Conservation (phyloP, 2,113 vertebrate species). For the Dunckerocampus dactyliophorus region DNA sequence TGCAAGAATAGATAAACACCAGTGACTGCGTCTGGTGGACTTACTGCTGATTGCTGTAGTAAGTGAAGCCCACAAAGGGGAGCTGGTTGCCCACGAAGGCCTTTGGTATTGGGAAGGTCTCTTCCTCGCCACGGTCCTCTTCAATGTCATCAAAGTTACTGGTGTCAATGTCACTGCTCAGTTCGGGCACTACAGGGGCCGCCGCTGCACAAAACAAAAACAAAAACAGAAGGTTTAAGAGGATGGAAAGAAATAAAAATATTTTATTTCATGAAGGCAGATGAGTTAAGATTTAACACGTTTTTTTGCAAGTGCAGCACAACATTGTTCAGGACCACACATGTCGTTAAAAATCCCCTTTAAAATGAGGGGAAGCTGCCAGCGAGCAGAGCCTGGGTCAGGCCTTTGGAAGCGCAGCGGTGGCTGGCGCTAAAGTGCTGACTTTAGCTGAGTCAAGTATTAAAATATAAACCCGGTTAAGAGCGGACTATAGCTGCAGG, state of each 20-base stretch:
- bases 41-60: conserved; percentile 92
- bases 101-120: conserved; percentile 98
- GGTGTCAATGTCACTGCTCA: conserved; percentile 97
- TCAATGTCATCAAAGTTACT: conserved; percentile 99
- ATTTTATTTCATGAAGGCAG: too few species aligned
- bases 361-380: conserved; percentile 18
- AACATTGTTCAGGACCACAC: conserved; percentile 10
- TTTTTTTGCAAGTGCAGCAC: background rate
- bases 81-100: conserved; percentile 98
- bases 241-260: background rate
- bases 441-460: conserved; percentile 43
- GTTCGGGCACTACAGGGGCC: conserved; percentile 94
- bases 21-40: conserved; percentile 42
- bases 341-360: conserved; percentile 19
- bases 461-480: conserved; percentile 56
- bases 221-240: background rate
- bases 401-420: conserved; percentile 17
- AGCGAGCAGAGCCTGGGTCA: conserved; percentile 16
- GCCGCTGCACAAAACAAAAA: conserved; percentile 73
- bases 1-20: background rate
- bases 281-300: too few species aligned
- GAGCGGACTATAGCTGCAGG: conserved; percentile 36
- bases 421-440: conserved; percentile 40
- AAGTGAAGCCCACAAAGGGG: conserved; percentile 97
- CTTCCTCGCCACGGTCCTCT: conserved; percentile 95